These are phyloP conservation scores for Mastacembelus armatus DNA, from an alignment of 2,797 vertebrate species.

Conservation along the genomic window DNA sequence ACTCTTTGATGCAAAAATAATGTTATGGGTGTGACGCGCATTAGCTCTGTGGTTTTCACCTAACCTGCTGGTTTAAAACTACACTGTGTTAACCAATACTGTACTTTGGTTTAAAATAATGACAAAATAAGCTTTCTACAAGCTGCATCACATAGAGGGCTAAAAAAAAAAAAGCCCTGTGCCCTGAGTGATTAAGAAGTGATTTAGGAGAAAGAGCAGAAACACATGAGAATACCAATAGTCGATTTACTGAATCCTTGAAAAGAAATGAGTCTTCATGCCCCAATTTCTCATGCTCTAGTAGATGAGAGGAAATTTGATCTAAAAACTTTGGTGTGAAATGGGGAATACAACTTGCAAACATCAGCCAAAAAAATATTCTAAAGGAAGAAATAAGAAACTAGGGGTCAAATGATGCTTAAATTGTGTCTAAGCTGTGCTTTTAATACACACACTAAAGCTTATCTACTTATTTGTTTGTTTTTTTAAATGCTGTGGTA, in stretches of 20 bases:
- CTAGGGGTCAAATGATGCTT: background rate
- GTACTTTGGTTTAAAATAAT: background rate
- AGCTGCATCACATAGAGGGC: background rate
- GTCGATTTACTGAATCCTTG: conserved; percentile 22
- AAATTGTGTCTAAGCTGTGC: conserved; percentile 8
- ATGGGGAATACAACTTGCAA: conserved; percentile 10
- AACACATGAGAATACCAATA: conserved; percentile 7
- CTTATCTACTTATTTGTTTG: too few species aligned
- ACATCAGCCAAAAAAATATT: background rate
- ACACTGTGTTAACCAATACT: background rate
- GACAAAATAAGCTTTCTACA: background rate
- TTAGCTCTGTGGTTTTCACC: conserved; percentile 8
- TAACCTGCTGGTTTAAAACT: conserved; percentile 2
- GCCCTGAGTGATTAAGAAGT: background rate
- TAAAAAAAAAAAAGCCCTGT: conserved; percentile 2
- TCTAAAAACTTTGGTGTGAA: conserved; percentile 14
- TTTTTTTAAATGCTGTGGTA: too few species aligned
- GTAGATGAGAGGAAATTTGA: conserved; percentile 27
- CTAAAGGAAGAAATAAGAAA: conserved; percentile 3
- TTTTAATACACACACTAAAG: too few species aligned
- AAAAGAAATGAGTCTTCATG: conserved; percentile 16
- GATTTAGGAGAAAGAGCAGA: conserved; percentile 27
- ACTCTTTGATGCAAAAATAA: conserved; percentile 21
- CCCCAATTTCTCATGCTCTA: conserved; percentile 19
- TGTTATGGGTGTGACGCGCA: conserved; percentile 9